A percentile compares a stretch with the other conserved stretches of the same genome.
Evolutionary conservation across 1,140 invertebrate genomes (phyloP).

Genomic region (Ceratosolen fusciceps): DNA sequence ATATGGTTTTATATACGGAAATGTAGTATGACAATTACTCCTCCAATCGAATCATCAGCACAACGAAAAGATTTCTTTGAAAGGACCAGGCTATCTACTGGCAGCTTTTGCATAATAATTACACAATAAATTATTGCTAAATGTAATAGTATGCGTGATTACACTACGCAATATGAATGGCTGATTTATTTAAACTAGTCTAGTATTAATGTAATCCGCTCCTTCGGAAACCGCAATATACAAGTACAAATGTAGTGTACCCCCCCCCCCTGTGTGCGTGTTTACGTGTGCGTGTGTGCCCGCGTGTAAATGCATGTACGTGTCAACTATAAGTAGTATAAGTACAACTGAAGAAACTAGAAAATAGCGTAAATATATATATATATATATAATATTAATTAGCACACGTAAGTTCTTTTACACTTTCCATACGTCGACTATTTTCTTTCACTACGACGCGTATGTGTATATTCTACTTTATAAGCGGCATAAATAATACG

Average conservation of each 20-base stretch:
- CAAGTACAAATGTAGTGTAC: neutral
- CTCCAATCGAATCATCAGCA: neutral
- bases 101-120: slow-evolving; percentile 45
- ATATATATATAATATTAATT: neutral
- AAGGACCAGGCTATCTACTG: slow-evolving; percentile 46
- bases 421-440: slow-evolving; percentile 10
- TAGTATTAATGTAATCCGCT: slow-evolving; percentile 26
- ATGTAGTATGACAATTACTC: neutral
- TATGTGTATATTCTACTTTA: slow-evolving; percentile 28
- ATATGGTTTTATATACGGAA: neutral
- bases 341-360: slow-evolving; percentile 7
- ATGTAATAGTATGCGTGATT: slow-evolving; percentile 40
- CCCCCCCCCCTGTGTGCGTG: no score
- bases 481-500: slow-evolving; percentile 28
- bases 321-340: neutral
- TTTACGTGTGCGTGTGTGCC: no score
- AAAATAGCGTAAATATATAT: slow-evolving; percentile 5
- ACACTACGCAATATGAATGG: slow-evolving; percentile 19
- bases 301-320: no score
- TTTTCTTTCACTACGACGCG: slow-evolving; percentile 16
- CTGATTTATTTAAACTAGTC: slow-evolving; percentile 35
- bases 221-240: slow-evolving; percentile 8
- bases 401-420: neutral
- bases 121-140: slow-evolving; percentile 40
- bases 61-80: slow-evolving; percentile 38